These are phyloP conservation scores for Monochamus saltuarius DNA, from an alignment of 1,140 invertebrate genomes.

Conservation along the genomic window DNA sequence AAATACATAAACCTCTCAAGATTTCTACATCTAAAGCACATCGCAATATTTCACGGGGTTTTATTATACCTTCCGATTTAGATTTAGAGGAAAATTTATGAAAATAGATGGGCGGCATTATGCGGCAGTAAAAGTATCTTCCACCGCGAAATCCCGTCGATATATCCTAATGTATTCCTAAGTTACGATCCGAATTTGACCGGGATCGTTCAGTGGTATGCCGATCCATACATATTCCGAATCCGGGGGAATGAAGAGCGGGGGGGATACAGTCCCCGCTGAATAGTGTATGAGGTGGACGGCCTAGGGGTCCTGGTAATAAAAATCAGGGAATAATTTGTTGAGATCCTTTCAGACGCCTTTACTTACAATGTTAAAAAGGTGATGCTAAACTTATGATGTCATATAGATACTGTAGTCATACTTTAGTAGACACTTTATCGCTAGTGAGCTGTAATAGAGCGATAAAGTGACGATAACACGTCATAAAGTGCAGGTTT, in stretches of 20 bases:
- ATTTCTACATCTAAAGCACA: constrained; percentile 17
- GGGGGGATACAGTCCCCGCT: constrained; percentile 23
- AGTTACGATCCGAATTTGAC: constrained; percentile 25
- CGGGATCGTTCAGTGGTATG: constrained; percentile 19
- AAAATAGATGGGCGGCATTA: constrained; percentile 18
- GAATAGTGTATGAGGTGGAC: constrained; percentile 27
- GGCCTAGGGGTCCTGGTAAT: no score
- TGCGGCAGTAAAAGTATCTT: constrained; percentile 21
- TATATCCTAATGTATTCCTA: constrained; percentile 25
- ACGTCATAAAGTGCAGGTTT: no score
- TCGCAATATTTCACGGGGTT: constrained; percentile 4
- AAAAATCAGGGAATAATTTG: no score
- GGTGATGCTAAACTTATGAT: no score
- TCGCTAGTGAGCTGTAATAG: no score
- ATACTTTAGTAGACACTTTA: no score
- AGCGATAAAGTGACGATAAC: no score
- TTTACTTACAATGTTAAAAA: no score
- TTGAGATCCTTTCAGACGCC: no score
- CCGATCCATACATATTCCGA: constrained; percentile 28
- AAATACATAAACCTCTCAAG: constrained; percentile 7
- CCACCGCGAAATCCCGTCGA: constrained; percentile 20
- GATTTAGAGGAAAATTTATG: constrained; percentile 20
- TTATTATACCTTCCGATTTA: constrained; percentile 12
- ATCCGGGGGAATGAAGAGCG: constrained; percentile 24
- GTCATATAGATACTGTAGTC: no score